Evolutionary conservation across 2,888 invertebrate genomes (phyloP).

Genomic region (Keiferia lycopersicella): DNA sequence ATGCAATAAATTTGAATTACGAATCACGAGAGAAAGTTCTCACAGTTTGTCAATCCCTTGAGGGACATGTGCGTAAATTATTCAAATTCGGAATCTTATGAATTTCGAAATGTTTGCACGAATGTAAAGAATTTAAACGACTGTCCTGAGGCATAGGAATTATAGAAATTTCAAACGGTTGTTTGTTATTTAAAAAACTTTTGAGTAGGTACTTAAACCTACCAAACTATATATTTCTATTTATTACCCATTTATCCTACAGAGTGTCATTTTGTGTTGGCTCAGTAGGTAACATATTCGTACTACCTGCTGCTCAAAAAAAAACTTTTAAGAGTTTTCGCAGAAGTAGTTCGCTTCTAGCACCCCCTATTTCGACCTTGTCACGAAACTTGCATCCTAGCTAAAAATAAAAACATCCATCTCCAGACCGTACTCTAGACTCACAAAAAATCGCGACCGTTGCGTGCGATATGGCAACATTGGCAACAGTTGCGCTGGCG

Average conservation of each 20-base stretch:
- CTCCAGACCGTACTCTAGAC: not conserved
- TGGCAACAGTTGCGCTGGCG: slow-evolving; percentile 54
- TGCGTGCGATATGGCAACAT: slow-evolving; percentile 71
- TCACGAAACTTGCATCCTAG: not conserved
- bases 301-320: no score
- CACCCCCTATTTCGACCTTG: slow-evolving; percentile 20
- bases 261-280: no score
- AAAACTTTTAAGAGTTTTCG: not conserved
- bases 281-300: no score
- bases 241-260: no score
- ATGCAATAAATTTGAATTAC: slow-evolving; percentile 49
- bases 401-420: not conserved
- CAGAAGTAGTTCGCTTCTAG: not conserved
- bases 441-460: slow-evolving; percentile 35
- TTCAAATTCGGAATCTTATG: slow-evolving; percentile 3
- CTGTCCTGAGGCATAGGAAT: slow-evolving; percentile 2
- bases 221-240: no score
- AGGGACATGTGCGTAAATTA: slow-evolving; percentile 37
- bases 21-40: slow-evolving; percentile 58
- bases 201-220: no score
- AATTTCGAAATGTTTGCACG: slow-evolving; percentile 37
- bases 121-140: slow-evolving; percentile 7
- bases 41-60: slow-evolving; percentile 55
- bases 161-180: no score
- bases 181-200: no score